phyloP scores from a whole-genome alignment of 2,797 vertebrate genomes.

The Macroramphosus scolopax region DNA sequence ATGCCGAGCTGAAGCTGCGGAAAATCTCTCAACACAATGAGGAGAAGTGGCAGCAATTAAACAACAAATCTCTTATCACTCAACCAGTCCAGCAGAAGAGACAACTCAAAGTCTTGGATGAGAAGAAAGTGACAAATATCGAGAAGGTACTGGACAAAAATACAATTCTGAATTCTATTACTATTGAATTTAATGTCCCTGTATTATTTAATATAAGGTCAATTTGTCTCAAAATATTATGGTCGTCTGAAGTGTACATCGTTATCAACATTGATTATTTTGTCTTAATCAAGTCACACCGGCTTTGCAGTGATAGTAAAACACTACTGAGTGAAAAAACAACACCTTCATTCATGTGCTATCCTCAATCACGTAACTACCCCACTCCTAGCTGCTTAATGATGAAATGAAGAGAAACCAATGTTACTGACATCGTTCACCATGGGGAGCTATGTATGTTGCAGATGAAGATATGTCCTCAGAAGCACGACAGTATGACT shows the following conservation, averaged over 20 bases:
- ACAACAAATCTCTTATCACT: constrained; percentile 51
- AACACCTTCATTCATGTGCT: neutral
- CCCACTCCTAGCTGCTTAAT: neutral
- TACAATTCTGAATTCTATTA: neutral
- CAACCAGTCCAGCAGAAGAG: constrained; percentile 67
- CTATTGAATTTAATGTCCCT: neutral
- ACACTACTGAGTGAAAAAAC: no score
- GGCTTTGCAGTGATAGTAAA: neutral
- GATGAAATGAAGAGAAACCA: neutral
- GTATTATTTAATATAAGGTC: neutral
- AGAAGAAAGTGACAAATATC: constrained; percentile 68
- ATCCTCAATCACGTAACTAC: no score
- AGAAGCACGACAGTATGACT: constrained; percentile 70
- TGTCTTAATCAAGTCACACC: no score
- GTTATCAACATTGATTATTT: no score
- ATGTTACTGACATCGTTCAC: neutral
- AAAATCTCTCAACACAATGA: constrained; percentile 78
- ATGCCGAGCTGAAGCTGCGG: constrained; percentile 79
- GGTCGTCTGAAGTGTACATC: no score
- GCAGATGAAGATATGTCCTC: constrained; percentile 68
- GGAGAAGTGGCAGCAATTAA: constrained; percentile 65
- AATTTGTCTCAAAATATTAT: neutral
- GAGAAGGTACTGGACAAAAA: constrained; percentile 72
- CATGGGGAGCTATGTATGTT: constrained; percentile 54
- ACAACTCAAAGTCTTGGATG: constrained; percentile 67